These are phyloP conservation scores for Neodiprion lecontei DNA, from an alignment of 1,140 invertebrate species.

Conservation along the genomic window DNA sequence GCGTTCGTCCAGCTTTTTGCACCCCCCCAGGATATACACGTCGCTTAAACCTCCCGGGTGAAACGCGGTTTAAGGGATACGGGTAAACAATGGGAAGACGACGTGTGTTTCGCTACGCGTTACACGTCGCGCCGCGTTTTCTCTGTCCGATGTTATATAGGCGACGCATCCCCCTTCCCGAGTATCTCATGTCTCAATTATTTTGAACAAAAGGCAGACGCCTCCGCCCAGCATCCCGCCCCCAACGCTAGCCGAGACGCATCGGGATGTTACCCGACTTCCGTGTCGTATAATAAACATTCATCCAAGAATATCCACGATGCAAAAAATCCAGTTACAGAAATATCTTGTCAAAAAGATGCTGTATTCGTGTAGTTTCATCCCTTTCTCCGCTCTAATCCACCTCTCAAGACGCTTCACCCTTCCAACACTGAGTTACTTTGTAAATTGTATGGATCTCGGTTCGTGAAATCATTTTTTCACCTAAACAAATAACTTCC, in stretches of 20 bases:
- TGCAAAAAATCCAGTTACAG: no score
- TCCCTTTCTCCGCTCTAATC: no score
- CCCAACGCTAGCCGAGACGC: slow-evolving; percentile 17
- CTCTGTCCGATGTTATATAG: background rate
- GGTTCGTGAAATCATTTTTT: no score
- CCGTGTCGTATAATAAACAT: slow-evolving; percentile 19
- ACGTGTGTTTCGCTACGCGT: slow-evolving; percentile 51
- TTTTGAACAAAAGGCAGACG: slow-evolving; percentile 52
- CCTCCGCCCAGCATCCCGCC: slow-evolving; percentile 26
- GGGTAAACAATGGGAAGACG: slow-evolving; percentile 53
- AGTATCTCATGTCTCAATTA: slow-evolving; percentile 60
- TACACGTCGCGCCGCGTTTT: slow-evolving; percentile 40
- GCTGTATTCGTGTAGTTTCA: slow-evolving; percentile 20
- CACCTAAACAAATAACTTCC: no score
- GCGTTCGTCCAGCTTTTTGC: background rate
- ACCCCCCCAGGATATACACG: no score
- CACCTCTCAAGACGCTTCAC: no score
- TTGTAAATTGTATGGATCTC: no score
- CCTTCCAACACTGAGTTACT: no score
- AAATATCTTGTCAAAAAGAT: no score
- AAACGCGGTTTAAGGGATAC: slow-evolving; percentile 33
- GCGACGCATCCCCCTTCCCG: background rate
- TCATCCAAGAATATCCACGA: background rate
- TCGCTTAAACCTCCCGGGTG: slow-evolving; percentile 1
- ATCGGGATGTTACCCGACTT: slow-evolving; percentile 20